Base-by-base conservation (phyloP, 2,888 invertebrate species). In the Hirtodrosophila alboralis region DNA sequence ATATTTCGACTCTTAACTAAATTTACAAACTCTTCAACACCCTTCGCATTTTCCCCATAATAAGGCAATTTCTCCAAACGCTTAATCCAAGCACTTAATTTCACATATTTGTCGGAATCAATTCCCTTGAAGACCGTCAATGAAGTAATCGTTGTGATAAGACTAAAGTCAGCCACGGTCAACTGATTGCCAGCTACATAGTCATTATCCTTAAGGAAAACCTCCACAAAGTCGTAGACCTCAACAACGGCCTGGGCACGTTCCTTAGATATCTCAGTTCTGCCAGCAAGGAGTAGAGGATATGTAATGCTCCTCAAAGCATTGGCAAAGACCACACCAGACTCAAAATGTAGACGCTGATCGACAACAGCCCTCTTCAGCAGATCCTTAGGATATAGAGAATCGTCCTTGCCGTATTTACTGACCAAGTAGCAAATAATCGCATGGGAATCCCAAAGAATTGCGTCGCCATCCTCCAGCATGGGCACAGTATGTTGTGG, bases 121-220 rank as follows among this genome's bases (percentile, higher is more conserved):
- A 83, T 56, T 3, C 75, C 75, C 26, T 69, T 31, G 18, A 76
- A 68, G 3, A 47, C 78, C 12, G 73, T 68, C 49, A 86, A 12
- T 3, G 84, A 81, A 1, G 77, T 73, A 2, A 86, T 68, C 4
- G 85, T 57, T 3, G 84, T 52, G 9, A 87, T 54, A 10, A 83
- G 49, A 49, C 85, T 78, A 7, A 89, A 85, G 62, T 89, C 89
- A 1, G 89, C 89, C 44, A 89, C 70, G 0, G 89, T 83, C 13
- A 84, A 34, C 3, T 70, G 62, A 21, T 86, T 71, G 8, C 88
- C 89, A 2, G 84, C 78, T 5, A 89, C 26, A 40, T 85, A 89
- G 5, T 64, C 40, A 1, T 68, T 43, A 16, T 70, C 41, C 4
- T 66, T 49, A 2, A 88, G 63, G 41, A 87, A 87, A 0, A 49